Percentiles rank a stretch among this genome's conserved stretches.
phyloP scores from a whole-genome alignment of 2,888 invertebrate genomes.

The Heliconius ethilla region DNA sequence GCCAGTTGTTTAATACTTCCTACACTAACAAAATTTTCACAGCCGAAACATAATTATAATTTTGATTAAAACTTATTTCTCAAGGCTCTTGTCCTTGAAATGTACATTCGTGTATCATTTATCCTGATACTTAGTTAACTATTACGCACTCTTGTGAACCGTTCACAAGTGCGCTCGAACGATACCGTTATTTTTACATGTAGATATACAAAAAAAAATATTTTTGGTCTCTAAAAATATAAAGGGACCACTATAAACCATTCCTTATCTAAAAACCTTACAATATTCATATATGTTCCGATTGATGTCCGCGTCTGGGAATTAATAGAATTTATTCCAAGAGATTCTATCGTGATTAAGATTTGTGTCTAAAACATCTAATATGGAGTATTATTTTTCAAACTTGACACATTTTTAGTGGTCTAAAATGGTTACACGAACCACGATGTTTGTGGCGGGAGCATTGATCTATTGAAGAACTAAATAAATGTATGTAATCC shows the following conservation, averaged over 20 bases:
- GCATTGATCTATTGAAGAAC: neutral
- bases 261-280: constrained; percentile 29
- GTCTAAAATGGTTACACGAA: constrained; percentile 9
- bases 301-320: constrained; percentile 27
- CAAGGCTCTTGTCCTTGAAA: constrained; percentile 23
- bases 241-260: constrained; percentile 24
- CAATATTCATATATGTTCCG: constrained; percentile 23
- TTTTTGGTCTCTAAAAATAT: constrained; percentile 26
- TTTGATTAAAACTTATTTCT: constrained; percentile 54
- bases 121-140: constrained; percentile 16
- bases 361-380: constrained; percentile 23
- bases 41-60: constrained; percentile 73
- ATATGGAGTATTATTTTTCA: constrained; percentile 1
- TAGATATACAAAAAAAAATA: constrained; percentile 13
- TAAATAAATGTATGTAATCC: neutral
- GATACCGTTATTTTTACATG: constrained; percentile 13
- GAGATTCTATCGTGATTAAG: constrained; percentile 16
- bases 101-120: constrained; percentile 15
- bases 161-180: neutral
- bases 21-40: constrained; percentile 72
- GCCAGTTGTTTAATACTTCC: constrained; percentile 44
- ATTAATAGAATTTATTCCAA: constrained; percentile 33
- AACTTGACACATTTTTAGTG: constrained; percentile 2
- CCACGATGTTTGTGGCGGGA: neutral
- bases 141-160: neutral